These are phyloP conservation scores for Rhabdomys pumilio DNA, from an alignment of 2,797 vertebrate species.

Conservation along the genomic window DNA sequence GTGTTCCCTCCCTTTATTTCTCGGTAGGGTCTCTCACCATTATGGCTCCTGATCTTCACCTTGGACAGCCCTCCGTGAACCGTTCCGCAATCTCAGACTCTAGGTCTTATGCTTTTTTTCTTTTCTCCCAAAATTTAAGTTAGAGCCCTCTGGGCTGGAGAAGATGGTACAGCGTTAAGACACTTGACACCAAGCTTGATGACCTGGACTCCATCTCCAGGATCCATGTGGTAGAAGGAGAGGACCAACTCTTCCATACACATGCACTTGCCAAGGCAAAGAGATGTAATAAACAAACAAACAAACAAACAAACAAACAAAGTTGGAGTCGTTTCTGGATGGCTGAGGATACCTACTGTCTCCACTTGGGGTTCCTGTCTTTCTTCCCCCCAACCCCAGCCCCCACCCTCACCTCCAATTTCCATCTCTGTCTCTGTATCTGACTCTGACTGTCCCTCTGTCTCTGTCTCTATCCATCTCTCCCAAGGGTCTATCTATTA, in stretches of 20 bases:
- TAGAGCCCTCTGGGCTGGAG: background rate
- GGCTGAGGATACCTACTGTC: background rate
- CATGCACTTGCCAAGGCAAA: background rate
- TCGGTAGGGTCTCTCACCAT: background rate
- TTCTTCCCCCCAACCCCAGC: background rate
- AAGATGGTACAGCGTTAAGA: background rate
- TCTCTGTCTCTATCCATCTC: background rate
- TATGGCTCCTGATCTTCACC: background rate
- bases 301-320: background rate
- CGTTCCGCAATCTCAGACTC: background rate
- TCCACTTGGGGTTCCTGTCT: background rate
- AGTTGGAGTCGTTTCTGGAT: background rate
- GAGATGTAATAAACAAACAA: background rate
- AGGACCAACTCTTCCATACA: background rate
- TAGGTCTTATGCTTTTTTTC: background rate
- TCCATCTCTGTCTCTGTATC: background rate
- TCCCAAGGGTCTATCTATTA: background rate
- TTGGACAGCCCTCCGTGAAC: background rate
- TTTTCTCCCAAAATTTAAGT: constrained; percentile 8
- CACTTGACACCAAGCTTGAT: background rate
- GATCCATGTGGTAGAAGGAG: background rate
- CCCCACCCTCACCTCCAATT: background rate
- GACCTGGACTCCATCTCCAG: background rate
- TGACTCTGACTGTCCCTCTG: background rate
- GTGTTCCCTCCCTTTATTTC: background rate